These are phyloP conservation scores for Pediacus dermestoides DNA, from an alignment of 2,888 invertebrate genomes.

Conservation along the genomic window DNA sequence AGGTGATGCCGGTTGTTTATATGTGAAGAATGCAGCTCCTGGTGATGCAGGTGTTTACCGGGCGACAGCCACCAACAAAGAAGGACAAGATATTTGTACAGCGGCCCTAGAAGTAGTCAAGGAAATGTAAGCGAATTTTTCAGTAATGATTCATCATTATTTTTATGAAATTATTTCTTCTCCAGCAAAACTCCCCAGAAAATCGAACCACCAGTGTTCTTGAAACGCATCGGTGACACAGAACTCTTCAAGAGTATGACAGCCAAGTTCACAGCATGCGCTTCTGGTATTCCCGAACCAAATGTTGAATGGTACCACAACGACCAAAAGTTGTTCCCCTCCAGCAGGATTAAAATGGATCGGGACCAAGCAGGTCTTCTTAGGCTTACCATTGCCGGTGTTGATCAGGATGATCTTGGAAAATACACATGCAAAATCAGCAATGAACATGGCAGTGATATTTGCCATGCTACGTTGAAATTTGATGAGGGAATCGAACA, in stretches of 20 bases:
- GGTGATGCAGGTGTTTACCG: conserved; percentile 72
- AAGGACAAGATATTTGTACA: conserved; percentile 73
- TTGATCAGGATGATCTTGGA: conserved; percentile 78
- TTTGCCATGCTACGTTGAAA: conserved; percentile 73
- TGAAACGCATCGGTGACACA: conserved; percentile 85
- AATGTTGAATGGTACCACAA: conserved; percentile 85
- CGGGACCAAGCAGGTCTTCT: conserved; percentile 78
- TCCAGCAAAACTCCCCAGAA: conserved; percentile 68
- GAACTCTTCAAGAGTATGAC: conserved; percentile 85
- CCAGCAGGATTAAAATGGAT: conserved; percentile 79
- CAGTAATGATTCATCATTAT: background rate
- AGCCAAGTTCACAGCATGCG: conserved; percentile 91
- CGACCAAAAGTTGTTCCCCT: conserved; percentile 73
- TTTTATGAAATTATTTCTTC: conserved; percentile 19
- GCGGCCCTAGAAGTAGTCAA: conserved; percentile 75
- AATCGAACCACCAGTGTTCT: conserved; percentile 80
- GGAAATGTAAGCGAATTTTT: conserved; percentile 68
- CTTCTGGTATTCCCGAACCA: conserved; percentile 82
- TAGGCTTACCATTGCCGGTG: conserved; percentile 73
- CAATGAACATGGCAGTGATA: conserved; percentile 81
- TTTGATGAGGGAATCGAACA: conserved; percentile 66
- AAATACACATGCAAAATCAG: conserved; percentile 78
- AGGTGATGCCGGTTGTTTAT: conserved; percentile 75
- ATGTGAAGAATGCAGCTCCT: conserved; percentile 64
- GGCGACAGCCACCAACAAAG: conserved; percentile 75